These are phyloP conservation scores for Halichoerus grypus DNA, from an alignment of 2,113 vertebrate species.

Conservation along the genomic window DNA sequence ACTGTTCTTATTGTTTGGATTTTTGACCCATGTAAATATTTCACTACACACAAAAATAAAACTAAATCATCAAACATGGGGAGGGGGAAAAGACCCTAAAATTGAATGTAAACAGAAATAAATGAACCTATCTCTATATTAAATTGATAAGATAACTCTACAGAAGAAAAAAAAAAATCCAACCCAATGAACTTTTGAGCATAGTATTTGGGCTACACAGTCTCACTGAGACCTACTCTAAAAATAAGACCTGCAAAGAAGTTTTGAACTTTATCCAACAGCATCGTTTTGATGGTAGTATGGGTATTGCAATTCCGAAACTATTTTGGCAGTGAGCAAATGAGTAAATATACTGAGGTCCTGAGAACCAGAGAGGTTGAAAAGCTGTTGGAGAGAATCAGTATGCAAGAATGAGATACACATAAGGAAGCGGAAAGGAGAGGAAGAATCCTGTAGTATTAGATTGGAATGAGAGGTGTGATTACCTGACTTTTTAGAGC, in stretches of 20 bases:
- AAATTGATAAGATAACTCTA: neutral
- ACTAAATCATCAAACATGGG: neutral
- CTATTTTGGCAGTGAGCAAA: neutral
- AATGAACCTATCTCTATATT: neutral
- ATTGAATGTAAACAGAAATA: neutral
- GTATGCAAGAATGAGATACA: neutral
- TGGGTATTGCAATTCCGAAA: neutral
- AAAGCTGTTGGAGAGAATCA: neutral
- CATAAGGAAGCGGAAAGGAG: neutral
- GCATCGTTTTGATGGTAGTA: neutral
- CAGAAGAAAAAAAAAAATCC: neutral
- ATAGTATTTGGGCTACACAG: neutral
- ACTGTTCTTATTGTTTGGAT: neutral
- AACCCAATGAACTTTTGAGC: neutral
- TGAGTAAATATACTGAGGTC: neutral
- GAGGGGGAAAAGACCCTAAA: neutral
- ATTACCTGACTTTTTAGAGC: neutral
- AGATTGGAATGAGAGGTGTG: neutral
- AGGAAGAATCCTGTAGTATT: neutral
- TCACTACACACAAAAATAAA: neutral
- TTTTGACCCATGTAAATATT: constrained; percentile 35
- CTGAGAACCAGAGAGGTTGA: neutral
- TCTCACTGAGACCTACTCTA: neutral
- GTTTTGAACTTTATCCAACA: neutral
- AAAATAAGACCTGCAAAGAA: neutral